phyloP scores from a whole-genome alignment of 2,888 invertebrate genomes.

The Monochamus alternatus region DNA sequence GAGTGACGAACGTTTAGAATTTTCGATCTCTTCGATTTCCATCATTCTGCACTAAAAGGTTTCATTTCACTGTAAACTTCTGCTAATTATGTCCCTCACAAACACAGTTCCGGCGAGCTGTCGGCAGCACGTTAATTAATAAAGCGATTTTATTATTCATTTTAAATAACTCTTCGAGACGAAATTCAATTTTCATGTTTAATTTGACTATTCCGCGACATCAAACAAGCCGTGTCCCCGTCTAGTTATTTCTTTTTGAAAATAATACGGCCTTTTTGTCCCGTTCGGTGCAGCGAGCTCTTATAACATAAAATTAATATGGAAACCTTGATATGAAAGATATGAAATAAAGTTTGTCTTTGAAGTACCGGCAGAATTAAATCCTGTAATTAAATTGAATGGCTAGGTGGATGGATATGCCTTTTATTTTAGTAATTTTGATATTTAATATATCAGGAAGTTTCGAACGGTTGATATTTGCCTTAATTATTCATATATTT shows the following conservation, averaged over 20 bases:
- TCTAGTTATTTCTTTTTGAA: slow-evolving; percentile 11
- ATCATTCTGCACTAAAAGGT: no score
- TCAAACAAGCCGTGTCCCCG: slow-evolving; percentile 16
- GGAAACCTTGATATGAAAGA: slow-evolving; percentile 18
- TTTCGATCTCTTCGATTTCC: no score
- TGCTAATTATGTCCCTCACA: no score
- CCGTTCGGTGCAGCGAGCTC: neutral
- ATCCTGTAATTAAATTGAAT: slow-evolving; percentile 19
- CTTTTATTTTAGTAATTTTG: neutral
- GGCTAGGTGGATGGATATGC: neutral
- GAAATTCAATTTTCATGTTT: slow-evolving; percentile 14
- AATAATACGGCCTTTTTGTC: slow-evolving; percentile 4
- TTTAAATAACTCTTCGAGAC: slow-evolving; percentile 12
- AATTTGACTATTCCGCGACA: slow-evolving; percentile 7
- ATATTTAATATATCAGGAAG: no score
- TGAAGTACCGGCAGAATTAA: slow-evolving; percentile 12
- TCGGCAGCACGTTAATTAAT: no score
- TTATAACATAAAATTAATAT: slow-evolving; percentile 20
- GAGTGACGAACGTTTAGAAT: no score
- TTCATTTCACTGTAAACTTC: no score
- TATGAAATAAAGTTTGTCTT: slow-evolving; percentile 18
- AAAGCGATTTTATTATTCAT: neutral
- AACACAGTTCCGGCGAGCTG: no score
- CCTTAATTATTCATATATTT: no score
- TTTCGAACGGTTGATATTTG: no score